A percentile compares a stretch with the other conserved stretches of the same genome.
Conservation (phyloP, 1,140 invertebrate species). For the Eurytemora carolleeae region DNA sequence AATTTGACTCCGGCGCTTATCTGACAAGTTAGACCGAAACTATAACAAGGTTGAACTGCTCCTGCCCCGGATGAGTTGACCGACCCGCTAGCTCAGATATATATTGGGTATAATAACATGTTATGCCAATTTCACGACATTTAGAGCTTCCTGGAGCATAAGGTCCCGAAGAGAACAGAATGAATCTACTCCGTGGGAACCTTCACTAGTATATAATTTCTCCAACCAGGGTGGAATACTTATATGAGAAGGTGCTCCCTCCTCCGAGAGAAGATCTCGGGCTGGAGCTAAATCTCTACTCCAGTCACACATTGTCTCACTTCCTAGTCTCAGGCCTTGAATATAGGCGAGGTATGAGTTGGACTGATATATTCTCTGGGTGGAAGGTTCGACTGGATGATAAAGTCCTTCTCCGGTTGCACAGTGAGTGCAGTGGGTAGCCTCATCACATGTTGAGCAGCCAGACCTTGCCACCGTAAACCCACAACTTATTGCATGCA, state of each 20-base stretch:
- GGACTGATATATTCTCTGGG: background rate
- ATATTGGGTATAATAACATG: too few relatives aligned
- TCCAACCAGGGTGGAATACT: background rate
- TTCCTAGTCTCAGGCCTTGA: background rate
- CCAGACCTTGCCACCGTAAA: too few relatives aligned
- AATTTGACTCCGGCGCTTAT: too few relatives aligned
- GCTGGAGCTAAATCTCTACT: background rate
- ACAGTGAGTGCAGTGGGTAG: too few relatives aligned
- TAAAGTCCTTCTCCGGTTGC: background rate
- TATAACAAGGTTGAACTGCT: too few relatives aligned
- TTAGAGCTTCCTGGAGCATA: background rate
- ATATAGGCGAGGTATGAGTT: background rate
- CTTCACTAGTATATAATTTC: background rate
- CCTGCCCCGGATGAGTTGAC: too few relatives aligned
- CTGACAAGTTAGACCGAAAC: too few relatives aligned
- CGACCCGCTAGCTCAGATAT: too few relatives aligned
- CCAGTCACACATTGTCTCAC: background rate
- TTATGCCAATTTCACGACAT: background rate
- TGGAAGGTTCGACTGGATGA: background rate
- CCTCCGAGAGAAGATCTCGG: too few relatives aligned
- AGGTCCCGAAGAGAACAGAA: background rate
- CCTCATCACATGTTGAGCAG: too few relatives aligned
- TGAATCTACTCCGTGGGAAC: background rate
- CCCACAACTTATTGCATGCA: background rate
- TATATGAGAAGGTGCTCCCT: background rate